Base-by-base conservation (phyloP, 2,797 vertebrate genomes). In the Heliangelus exortis region DNA sequence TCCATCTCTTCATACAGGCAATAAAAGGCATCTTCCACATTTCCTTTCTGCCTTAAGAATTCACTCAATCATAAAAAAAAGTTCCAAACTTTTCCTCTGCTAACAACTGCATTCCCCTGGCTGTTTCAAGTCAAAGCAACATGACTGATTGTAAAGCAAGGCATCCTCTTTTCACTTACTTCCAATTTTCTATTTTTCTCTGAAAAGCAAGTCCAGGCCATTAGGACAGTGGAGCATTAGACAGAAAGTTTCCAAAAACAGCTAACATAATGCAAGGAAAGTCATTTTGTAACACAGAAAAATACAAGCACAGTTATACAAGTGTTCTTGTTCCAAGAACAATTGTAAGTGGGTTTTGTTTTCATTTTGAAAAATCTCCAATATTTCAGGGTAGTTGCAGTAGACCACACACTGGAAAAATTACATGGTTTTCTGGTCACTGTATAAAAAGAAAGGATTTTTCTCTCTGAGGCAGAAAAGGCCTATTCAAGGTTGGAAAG, bases 341-440 rank as follows among this genome's bases (percentile, higher is more conserved):
- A 96, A 96, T 96, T 94, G 83, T 92, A 96, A 96, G 85, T 82
- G 91, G 91, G 95, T 91, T 96, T 96, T 96, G 95, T 96, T 95
- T 96, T 96, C 83, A 91, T 96, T 96, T 87, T 93, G 92, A 96
- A 93, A 88, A 66, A 92, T 67, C 93, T 97, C 95, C 95, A 95
- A 2, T 94, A 95, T 95, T 83, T 94, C 95, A 84, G 93, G 50
- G 89, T 74, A 95, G 83, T 25, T 93, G 95, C 93, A 91, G 87
- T 10, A 88, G 95, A 96, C 96, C 96, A 97, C 96, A 97, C 95
- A 93, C 92, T 95, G 95, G 87, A 97, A 96, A 92, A 91, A 92
- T 88, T 86, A 82, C 4, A 45, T 95, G 96, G 41, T 89, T 89
- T 97, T 96, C 87, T 95, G 76, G 91, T 94, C n/a, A 62, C 92